Evolutionary conservation across 2,888 invertebrate species (phyloP).

Genomic region (Protonemura montana): DNA sequence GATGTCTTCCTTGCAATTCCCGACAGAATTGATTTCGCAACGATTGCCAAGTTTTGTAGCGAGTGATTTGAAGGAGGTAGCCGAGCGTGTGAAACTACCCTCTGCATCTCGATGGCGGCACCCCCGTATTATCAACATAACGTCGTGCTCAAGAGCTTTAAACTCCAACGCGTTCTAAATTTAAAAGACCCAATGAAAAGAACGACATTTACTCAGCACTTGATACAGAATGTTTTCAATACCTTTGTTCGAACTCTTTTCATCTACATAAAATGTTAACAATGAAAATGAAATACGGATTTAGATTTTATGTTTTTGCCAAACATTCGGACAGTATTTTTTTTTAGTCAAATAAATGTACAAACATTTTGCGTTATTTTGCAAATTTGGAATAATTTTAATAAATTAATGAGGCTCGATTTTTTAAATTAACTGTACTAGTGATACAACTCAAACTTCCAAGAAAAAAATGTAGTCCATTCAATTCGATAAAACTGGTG

Average conservation of each 20-base stretch:
- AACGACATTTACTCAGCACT: not conserved
- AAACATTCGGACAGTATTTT: too few relatives aligned
- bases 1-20: too few relatives aligned
- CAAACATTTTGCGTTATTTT: too few relatives aligned
- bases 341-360: too few relatives aligned
- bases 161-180: not conserved
- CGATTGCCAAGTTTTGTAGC: too few relatives aligned
- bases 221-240: conserved; percentile 25
- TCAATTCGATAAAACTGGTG: not conserved
- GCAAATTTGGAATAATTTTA: too few relatives aligned
- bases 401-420: too few relatives aligned
- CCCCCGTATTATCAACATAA: not conserved
- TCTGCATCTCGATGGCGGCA: not conserved
- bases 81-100: not conserved
- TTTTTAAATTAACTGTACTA: too few relatives aligned
- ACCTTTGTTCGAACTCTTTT: not conserved
- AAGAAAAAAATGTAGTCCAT: not conserved
- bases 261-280: not conserved
- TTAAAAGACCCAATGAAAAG: not conserved
- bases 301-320: too few relatives aligned
- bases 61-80: too few relatives aligned
- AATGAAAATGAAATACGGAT: not conserved
- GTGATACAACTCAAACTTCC: too few relatives aligned
- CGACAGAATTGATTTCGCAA: too few relatives aligned
- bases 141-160: conserved; percentile 19